Evolutionary conservation across 2,797 vertebrate genomes (phyloP).

Genomic region (Chelonia mydas): DNA sequence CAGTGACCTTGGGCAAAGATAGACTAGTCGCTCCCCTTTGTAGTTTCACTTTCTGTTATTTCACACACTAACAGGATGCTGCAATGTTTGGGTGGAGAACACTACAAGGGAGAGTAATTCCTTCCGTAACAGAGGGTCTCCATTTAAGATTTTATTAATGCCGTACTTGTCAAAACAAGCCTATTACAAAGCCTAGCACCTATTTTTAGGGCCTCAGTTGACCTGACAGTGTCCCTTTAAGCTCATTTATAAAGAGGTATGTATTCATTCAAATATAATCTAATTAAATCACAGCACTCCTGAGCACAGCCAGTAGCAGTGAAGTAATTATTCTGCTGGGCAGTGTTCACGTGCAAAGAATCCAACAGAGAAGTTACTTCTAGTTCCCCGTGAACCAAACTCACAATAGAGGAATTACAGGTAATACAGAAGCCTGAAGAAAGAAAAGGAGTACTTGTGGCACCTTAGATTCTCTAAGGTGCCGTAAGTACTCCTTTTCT

Average conservation of each 20-base stretch:
- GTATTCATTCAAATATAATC: slow-evolving; percentile 66
- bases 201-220: slow-evolving; percentile 44
- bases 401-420: background rate
- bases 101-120: background rate
- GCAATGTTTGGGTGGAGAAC: fast-evolving
- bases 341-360: fast-evolving
- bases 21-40: fast-evolving
- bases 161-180: background rate
- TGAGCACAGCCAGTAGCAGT: background rate
- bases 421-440: background rate
- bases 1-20: background rate
- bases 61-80: fast-evolving
- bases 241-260: slow-evolving; percentile 69
- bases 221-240: slow-evolving; percentile 51
- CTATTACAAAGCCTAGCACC: background rate
- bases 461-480: no score
- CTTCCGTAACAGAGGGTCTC: background rate
- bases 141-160: background rate
- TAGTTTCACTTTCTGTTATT: background rate
- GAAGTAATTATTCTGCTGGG: background rate
- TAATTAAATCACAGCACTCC: slow-evolving; percentile 58
- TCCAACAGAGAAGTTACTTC: background rate
- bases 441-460: no score
- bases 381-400: fast-evolving
- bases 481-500: no score